A percentile compares a stretch with the other conserved stretches of the same genome.
These are phyloP conservation scores for Nerophis lumbriciformis DNA, from an alignment of 2,113 vertebrate species.

Conservation along the genomic window DNA sequence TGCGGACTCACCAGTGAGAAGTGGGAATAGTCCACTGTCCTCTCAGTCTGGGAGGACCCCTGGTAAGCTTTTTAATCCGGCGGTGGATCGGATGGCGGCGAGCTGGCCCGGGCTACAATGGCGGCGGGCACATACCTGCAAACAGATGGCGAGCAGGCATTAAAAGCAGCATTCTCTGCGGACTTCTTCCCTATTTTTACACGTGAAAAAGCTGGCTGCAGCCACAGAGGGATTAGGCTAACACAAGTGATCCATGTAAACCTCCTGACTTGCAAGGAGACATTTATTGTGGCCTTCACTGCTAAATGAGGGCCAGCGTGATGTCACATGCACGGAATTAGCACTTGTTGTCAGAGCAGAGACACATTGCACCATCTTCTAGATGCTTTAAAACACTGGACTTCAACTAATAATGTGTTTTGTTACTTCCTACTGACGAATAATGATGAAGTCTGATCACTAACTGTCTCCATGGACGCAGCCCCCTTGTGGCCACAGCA, in stretches of 20 bases:
- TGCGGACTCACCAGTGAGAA: slow-evolving; percentile 50
- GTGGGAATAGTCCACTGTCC: not conserved
- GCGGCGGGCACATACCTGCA: slow-evolving; percentile 62
- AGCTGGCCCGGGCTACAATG: slow-evolving; percentile 46
- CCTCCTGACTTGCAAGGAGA: slow-evolving; percentile 8
- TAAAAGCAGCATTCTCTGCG: slow-evolving; percentile 55
- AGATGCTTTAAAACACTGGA: too few species aligned
- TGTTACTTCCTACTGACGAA: too few species aligned
- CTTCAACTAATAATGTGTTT: too few species aligned
- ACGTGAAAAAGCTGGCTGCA: slow-evolving; percentile 28
- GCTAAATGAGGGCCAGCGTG: not conserved
- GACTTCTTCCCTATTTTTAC: slow-evolving; percentile 67
- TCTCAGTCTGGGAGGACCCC: slow-evolving; percentile 16
- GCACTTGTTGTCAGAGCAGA: not conserved
- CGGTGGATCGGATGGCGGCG: slow-evolving; percentile 63
- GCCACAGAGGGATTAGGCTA: not conserved
- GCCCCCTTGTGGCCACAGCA: slow-evolving; percentile 34
- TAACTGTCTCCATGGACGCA: slow-evolving; percentile 6
- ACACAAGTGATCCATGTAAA: slow-evolving; percentile 31
- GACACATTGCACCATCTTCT: not conserved
- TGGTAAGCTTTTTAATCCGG: slow-evolving; percentile 69
- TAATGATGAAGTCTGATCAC: too few species aligned
- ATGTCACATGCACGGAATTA: not conserved
- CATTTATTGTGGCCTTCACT: slow-evolving; percentile 6
- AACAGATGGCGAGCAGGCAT: slow-evolving; percentile 58